phyloP scores from a whole-genome alignment of 1,140 invertebrate genomes.

The Zaprionus capensis region DNA sequence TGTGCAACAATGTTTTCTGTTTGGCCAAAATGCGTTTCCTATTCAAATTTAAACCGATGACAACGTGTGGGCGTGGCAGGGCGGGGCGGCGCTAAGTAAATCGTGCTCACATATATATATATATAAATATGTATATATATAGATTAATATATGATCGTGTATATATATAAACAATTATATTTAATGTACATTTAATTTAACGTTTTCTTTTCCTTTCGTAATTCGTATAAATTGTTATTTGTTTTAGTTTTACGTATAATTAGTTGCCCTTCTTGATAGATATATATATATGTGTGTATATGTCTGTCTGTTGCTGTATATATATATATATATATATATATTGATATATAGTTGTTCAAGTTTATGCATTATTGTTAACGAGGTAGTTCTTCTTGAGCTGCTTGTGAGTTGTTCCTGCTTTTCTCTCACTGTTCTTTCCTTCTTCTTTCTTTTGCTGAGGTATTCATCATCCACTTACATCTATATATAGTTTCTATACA shows the following conservation, averaged over 20 bases:
- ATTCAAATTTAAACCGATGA: conserved; percentile 80
- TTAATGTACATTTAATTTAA: conserved; percentile 76
- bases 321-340: conserved; percentile 15
- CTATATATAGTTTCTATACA: conserved; percentile 38
- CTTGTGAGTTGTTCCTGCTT: conserved; percentile 37
- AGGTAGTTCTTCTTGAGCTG: conserved; percentile 62
- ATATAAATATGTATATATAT: conserved; percentile 51
- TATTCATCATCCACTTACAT: conserved; percentile 53
- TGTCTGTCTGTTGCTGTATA: not conserved
- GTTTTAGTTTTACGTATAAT: conserved; percentile 76
- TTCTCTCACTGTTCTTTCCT: not conserved
- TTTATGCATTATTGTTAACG: conserved; percentile 59
- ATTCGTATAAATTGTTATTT: conserved; percentile 54
- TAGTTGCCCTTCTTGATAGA: conserved; percentile 60
- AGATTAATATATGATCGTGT: conserved; percentile 40
- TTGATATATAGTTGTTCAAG: conserved; percentile 27
- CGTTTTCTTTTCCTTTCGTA: conserved; percentile 31
- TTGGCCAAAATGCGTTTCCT: conserved; percentile 60
- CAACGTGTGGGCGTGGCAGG: conserved; percentile 40
- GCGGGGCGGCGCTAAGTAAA: conserved; percentile 17
- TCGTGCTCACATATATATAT: conserved; percentile 38
- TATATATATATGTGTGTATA: conserved; percentile 15
- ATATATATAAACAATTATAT: conserved; percentile 76
- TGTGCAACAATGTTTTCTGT: conserved; percentile 68
- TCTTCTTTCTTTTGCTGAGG: conserved; percentile 49